These are phyloP conservation scores for Tipula confusa DNA, from an alignment of 2,888 invertebrate genomes.

Conservation along the genomic window DNA sequence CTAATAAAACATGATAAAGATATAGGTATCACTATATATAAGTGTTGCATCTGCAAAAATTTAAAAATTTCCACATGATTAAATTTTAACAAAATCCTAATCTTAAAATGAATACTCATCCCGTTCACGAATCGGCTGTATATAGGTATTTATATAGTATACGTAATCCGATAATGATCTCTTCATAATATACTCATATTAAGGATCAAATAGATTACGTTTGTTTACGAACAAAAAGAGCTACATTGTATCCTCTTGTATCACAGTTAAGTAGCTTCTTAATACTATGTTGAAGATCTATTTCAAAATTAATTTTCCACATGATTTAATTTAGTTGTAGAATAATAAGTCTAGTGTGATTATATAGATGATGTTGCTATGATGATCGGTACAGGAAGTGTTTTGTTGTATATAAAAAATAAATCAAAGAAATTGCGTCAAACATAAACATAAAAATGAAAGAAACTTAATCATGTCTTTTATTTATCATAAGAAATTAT, in stretches of 20 bases:
- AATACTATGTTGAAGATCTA: neutral
- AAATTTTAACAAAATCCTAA: neutral
- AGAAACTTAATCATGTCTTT: conserved; percentile 1
- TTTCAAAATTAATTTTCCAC: conserved; percentile 20
- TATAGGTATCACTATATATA: too few species aligned
- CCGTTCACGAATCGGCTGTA: neutral
- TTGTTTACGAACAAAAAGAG: neutral
- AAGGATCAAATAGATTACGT: neutral
- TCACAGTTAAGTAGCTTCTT: neutral
- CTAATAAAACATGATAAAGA: too few species aligned
- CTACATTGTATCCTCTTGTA: neutral
- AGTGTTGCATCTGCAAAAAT: neutral
- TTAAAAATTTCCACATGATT: neutral
- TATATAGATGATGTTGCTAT: neutral
- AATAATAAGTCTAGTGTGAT: neutral
- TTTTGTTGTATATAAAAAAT: neutral
- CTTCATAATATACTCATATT: neutral
- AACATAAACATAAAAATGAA: conserved; percentile 1
- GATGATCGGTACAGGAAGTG: neutral
- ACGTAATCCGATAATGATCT: neutral
- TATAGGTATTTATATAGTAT: neutral
- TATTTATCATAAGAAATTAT: conserved; percentile 27
- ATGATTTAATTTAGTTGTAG: neutral
- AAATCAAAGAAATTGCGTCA: neutral
- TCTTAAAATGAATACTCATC: neutral